These are phyloP conservation scores for Drosophila rellima DNA, from an alignment of 2,888 invertebrate species.

Conservation along the genomic window DNA sequence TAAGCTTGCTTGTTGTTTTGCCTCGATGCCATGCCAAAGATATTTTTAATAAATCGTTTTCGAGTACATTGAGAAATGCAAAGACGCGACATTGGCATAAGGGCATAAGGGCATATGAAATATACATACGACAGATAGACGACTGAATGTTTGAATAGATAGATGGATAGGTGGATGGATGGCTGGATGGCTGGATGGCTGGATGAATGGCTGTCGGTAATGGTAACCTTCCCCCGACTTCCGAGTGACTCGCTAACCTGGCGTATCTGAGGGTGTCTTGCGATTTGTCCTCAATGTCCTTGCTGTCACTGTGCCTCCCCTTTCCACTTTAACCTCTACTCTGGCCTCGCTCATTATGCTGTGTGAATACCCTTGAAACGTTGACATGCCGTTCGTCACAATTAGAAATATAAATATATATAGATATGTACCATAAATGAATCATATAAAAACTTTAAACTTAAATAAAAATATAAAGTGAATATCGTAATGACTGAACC, in stretches of 20 bases:
- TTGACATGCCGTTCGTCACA: conserved; percentile 6
- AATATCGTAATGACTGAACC: too few relatives aligned
- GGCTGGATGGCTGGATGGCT: conserved; percentile 33
- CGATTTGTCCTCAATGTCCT: conserved; percentile 66
- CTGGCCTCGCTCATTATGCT: not conserved
- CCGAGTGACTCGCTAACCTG: conserved; percentile 59
- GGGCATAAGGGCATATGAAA: conserved; percentile 71
- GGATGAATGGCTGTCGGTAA: conserved; percentile 58
- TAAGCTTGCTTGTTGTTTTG: conserved; percentile 81
- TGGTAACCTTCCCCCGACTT: conserved; percentile 52
- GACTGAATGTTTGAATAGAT: conserved; percentile 36
- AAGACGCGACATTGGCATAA: conserved; percentile 58
- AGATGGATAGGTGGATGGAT: conserved; percentile 32
- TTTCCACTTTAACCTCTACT: conserved; percentile 1
- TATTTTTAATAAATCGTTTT: conserved; percentile 81
- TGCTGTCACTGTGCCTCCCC: conserved; percentile 28
- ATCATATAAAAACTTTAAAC: not conserved
- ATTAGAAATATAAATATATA: not conserved
- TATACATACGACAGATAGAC: conserved; percentile 65
- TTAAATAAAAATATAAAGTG: too few relatives aligned
- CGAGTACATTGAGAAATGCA: conserved; percentile 77
- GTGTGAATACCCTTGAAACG: not conserved
- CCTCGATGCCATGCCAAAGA: conserved; percentile 73
- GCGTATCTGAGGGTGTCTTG: conserved; percentile 71
- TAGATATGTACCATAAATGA: not conserved